These are phyloP conservation scores for Theodoxus fluviatilis DNA, from an alignment of 2,888 invertebrate species.

Conservation along the genomic window DNA sequence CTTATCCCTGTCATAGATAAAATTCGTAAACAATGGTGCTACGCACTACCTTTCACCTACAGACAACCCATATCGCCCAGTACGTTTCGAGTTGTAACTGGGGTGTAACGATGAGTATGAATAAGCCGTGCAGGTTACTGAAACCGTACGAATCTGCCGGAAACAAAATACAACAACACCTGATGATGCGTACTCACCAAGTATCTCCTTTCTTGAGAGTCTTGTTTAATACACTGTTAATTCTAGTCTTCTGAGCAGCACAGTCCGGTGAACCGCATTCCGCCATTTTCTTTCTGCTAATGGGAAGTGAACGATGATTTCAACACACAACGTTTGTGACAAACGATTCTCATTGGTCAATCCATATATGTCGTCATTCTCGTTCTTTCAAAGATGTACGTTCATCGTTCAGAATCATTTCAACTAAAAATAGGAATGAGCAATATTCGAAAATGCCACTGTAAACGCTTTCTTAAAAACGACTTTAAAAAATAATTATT, in stretches of 20 bases:
- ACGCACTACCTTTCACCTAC: neutral
- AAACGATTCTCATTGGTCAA: neutral
- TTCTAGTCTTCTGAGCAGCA: constrained; percentile 60
- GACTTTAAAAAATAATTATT: no score
- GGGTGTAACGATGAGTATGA: neutral
- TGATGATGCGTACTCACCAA: constrained; percentile 55
- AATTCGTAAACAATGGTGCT: neutral
- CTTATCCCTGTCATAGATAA: no score
- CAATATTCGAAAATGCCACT: no score
- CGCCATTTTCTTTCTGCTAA: constrained; percentile 46
- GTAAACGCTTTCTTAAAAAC: no score
- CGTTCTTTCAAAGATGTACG: constrained; percentile 3
- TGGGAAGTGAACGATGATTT: constrained; percentile 31
- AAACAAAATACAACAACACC: no score
- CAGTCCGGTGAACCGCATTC: constrained; percentile 57
- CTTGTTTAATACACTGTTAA: constrained; percentile 52
- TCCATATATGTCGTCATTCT: neutral
- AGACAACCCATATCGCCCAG: neutral
- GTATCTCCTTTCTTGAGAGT: constrained; percentile 60
- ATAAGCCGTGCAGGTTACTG: neutral
- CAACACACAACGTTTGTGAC: constrained; percentile 11
- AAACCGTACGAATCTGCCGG: no score
- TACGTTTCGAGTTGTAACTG: neutral
- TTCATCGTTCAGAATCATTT: no score
- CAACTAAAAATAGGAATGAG: no score